Percentiles rank a stretch among this genome's conserved stretches.
These are phyloP conservation scores for Brachionus angularis DNA, from an alignment of 1,140 invertebrate genomes.

Conservation along the genomic window DNA sequence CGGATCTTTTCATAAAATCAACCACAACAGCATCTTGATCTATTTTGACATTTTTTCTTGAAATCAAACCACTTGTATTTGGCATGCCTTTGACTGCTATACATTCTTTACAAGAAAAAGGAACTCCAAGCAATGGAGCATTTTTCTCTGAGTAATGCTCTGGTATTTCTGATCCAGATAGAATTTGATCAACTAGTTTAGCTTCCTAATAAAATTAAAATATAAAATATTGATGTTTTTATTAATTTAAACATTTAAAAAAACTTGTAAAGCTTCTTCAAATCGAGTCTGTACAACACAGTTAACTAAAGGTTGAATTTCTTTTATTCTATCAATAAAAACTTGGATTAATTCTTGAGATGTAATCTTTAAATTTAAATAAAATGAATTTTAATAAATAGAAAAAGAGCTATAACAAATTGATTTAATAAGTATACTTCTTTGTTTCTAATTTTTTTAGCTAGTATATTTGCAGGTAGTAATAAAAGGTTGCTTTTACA, in stretches of 20 bases:
- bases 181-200: conserved; percentile 49
- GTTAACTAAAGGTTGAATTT: conserved; percentile 52
- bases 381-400: no score
- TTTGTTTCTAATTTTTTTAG: conserved; percentile 22
- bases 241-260: no score
- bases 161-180: conserved; percentile 38
- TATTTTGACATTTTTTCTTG: conserved; percentile 62
- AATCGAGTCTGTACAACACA: conserved; percentile 50
- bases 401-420: no score
- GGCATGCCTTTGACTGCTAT: conserved; percentile 26
- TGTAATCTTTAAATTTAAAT: no score
- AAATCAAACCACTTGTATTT: conserved; percentile 62
- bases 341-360: conserved; percentile 51
- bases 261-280: conserved; percentile 50
- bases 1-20: conserved; percentile 63
- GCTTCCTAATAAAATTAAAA: no score
- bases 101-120: conserved; percentile 54
- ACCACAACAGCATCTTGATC: conserved; percentile 67
- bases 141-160: conserved; percentile 46
- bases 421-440: no score
- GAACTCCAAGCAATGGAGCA: conserved; percentile 55
- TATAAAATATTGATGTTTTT: no score
- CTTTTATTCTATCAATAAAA: conserved; percentile 50
- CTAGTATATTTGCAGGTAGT: conserved; percentile 20
- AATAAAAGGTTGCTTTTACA: conserved; percentile 18